A percentile compares a stretch with the other conserved stretches of the same genome.
Evolutionary conservation across 2,888 invertebrate genomes (phyloP).

Genomic region (Agrilus mali): DNA sequence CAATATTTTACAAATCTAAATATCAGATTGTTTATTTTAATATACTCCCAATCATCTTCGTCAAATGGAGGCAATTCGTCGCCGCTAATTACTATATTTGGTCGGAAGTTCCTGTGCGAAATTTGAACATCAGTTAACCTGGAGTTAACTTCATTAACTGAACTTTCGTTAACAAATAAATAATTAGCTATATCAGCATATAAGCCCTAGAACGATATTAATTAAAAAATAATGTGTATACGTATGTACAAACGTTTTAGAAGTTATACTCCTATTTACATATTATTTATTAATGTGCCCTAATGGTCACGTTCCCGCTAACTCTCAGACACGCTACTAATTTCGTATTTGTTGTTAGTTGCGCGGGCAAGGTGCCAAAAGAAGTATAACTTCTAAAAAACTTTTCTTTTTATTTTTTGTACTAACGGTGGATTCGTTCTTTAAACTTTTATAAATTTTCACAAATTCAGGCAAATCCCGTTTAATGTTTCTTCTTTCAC

Average conservation of each 20-base stretch:
- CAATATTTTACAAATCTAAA: slow-evolving; percentile 44
- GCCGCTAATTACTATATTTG: slow-evolving; percentile 42
- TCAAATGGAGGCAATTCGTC: slow-evolving; percentile 29
- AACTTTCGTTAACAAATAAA: slow-evolving; percentile 38
- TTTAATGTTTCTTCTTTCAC: slow-evolving; percentile 18
- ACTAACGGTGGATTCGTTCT: slow-evolving; percentile 22
- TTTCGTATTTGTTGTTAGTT: too few relatives aligned
- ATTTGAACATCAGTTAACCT: slow-evolving; percentile 31
- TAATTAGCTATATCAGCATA: slow-evolving; percentile 42
- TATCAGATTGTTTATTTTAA: slow-evolving; percentile 39
- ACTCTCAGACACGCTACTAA: too few relatives aligned
- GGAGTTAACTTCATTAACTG: slow-evolving; percentile 39
- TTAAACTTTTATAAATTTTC: slow-evolving; percentile 22
- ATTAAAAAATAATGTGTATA: too few relatives aligned
- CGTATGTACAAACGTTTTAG: too few relatives aligned
- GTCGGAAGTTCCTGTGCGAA: slow-evolving; percentile 39
- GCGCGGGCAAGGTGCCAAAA: too few relatives aligned
- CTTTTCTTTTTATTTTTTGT: neutral
- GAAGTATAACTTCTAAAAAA: too few relatives aligned
- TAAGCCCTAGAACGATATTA: slow-evolving; percentile 28
- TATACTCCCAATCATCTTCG: slow-evolving; percentile 46
- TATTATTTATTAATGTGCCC: too few relatives aligned
- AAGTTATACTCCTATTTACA: too few relatives aligned
- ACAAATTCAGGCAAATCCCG: slow-evolving; percentile 18
- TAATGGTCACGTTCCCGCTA: too few relatives aligned